Evolutionary conservation across 2,797 vertebrate species (phyloP).

Genomic region (Sebastes umbrosus): DNA sequence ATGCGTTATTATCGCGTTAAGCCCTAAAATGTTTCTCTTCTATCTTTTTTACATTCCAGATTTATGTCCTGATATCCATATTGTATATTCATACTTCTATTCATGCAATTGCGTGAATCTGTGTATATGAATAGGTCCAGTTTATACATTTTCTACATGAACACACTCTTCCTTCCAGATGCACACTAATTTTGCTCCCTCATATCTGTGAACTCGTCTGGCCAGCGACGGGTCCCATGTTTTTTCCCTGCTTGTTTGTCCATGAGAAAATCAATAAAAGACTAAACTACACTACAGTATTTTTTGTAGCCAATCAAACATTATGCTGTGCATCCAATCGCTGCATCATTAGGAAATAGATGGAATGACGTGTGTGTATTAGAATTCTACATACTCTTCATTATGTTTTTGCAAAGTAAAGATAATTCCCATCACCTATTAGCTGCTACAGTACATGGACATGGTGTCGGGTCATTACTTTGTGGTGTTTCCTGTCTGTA

Average conservation of each 20-base stretch:
- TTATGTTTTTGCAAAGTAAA: background rate
- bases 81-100: background rate
- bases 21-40: too few species aligned
- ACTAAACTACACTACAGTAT: too few species aligned
- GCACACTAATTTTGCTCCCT: background rate
- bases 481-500: slow-evolving; percentile 44
- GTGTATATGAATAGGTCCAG: background rate
- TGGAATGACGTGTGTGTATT: background rate
- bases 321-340: background rate
- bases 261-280: background rate
- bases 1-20: too few species aligned
- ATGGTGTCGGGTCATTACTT: background rate
- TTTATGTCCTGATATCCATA: background rate
- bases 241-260: background rate
- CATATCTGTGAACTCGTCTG: background rate
- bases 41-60: background rate
- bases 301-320: background rate
- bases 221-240: background rate
- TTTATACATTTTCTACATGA: background rate
- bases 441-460: background rate
- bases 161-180: background rate
- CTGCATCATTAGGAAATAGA: background rate
- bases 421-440: background rate
- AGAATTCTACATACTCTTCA: background rate
- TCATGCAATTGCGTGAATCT: background rate